Conservation (phyloP, 2,113 vertebrate species). For the Lucifuga dentata region DNA sequence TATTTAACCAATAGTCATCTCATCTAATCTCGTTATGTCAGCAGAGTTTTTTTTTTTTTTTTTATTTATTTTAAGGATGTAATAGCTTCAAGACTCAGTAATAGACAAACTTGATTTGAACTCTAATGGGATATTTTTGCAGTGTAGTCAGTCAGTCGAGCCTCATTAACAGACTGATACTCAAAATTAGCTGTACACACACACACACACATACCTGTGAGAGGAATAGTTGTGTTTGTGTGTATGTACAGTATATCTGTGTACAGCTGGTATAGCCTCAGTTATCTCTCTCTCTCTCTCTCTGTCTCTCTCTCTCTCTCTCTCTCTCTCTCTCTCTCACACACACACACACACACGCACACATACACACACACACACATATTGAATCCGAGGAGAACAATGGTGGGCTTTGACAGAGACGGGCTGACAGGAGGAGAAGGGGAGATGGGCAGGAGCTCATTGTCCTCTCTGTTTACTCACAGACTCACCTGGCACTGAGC, state of each 20-base stretch:
- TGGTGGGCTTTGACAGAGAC: constrained; percentile 69
- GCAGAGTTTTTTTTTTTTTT: too few species aligned
- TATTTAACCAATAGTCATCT: too few species aligned
- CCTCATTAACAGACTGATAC: too few species aligned
- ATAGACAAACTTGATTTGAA: too few species aligned
- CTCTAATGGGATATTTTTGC: too few species aligned
- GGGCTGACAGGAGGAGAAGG: constrained; percentile 73
- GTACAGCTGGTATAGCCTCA: constrained; percentile 45
- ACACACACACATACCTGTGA: constrained; percentile 7
- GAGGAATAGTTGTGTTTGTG: not conserved
- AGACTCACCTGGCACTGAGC: constrained; percentile 81
- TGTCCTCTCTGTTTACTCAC: constrained; percentile 81
- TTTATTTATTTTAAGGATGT: too few species aligned
- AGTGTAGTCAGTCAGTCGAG: too few species aligned
- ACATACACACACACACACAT: constrained; percentile 44
- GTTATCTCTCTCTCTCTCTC: constrained; percentile 9
- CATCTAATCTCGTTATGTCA: too few species aligned
- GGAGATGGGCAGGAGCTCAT: constrained; percentile 78
- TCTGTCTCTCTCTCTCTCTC: constrained; percentile 14
- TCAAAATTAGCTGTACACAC: constrained; percentile 5
- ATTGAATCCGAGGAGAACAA: constrained; percentile 64
- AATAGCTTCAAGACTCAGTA: too few species aligned
- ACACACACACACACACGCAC: constrained; percentile 14
- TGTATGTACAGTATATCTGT: constrained; percentile 16
- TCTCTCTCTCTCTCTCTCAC: constrained; percentile 20